Evolutionary conservation across 2,888 invertebrate species (phyloP), one percentile per base, ranked within the genome.

Genomic region (Zaprionus bogoriensis): DNA sequence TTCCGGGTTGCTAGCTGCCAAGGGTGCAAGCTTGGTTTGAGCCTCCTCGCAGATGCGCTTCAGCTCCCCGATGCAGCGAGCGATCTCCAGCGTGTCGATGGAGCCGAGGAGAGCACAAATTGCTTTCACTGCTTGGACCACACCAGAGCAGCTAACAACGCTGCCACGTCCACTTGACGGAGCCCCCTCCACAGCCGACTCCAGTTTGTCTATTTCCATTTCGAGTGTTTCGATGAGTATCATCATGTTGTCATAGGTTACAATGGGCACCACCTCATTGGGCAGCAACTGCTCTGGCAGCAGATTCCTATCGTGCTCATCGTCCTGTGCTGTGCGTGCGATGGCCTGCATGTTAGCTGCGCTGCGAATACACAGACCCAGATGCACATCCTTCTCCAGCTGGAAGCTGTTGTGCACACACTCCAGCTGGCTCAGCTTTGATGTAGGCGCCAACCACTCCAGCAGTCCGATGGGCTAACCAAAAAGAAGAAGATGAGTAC

Each of bases 331-430:
- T 0, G 96, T 96, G 88, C 98, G 92, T 0, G 96, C 95, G 74
- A 96, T 94, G 0, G 94, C 93, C 85, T 93, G 91, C 70, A 94
- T 93, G 67, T 95, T 93, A 54, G 94, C 93, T 70, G 94, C 93
- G 27, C 92, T 92, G 75, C 95, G 95, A 36, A 94, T 93, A 64
- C 93, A 93, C 1, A 95, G 89, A 48, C 93, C 94, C 64, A 96
- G 89, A 30, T 93, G 92, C 2, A 98, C 96, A 90, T 98, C 98
- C 88, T 95, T 94, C 89, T 98, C 98, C 85, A 98, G 91, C 87
- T 98, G 98, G 59, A 98, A 95, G 89, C 98, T 98, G 83, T 95
- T 95, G 84, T 98, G 97, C 54, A 98, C 95, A 89, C 98, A 98
- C 89, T 97, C 97, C 90, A 98, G 96, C 89, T 98, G 97, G 65